These are phyloP conservation scores for Alsophila aescularia DNA, from an alignment of 2,888 invertebrate genomes.

Conservation along the genomic window DNA sequence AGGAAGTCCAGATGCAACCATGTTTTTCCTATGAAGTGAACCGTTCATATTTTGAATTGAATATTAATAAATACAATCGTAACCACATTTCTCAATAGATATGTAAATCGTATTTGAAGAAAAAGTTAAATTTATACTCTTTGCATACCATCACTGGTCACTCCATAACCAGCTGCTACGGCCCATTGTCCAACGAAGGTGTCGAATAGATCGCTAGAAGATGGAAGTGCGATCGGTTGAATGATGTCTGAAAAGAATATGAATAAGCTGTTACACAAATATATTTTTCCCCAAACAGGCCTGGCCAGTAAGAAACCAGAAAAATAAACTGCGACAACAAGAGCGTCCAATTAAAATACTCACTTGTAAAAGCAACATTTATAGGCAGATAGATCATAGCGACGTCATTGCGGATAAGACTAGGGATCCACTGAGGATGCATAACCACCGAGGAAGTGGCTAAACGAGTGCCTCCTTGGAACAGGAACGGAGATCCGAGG, in stretches of 20 bases:
- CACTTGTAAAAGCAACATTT: conserved; percentile 41
- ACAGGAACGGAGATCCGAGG: conserved; percentile 52
- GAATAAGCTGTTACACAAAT: too few species aligned
- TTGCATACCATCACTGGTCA: conserved; percentile 45
- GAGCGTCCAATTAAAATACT: conserved; percentile 7
- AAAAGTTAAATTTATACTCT: too few species aligned
- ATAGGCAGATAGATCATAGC: conserved; percentile 55
- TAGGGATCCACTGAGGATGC: conserved; percentile 50
- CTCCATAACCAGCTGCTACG: conserved; percentile 51
- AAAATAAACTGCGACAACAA: not conserved
- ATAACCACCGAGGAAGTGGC: conserved; percentile 44
- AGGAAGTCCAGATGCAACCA: too few species aligned
- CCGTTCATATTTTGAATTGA: too few species aligned
- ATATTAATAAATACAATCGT: too few species aligned
- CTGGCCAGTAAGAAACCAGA: too few species aligned
- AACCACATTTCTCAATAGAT: too few species aligned
- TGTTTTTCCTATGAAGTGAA: too few species aligned
- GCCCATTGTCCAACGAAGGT: conserved; percentile 41
- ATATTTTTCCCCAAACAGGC: too few species aligned
- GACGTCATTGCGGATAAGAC: conserved; percentile 50
- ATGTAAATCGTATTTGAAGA: too few species aligned
- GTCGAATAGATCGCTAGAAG: conserved; percentile 30
- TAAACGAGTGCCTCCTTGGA: conserved; percentile 53
- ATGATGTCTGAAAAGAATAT: conserved; percentile 40
- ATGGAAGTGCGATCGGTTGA: conserved; percentile 49